Conservation (phyloP, 2,797 vertebrate species). For the Stomatorhinus walkeri region DNA sequence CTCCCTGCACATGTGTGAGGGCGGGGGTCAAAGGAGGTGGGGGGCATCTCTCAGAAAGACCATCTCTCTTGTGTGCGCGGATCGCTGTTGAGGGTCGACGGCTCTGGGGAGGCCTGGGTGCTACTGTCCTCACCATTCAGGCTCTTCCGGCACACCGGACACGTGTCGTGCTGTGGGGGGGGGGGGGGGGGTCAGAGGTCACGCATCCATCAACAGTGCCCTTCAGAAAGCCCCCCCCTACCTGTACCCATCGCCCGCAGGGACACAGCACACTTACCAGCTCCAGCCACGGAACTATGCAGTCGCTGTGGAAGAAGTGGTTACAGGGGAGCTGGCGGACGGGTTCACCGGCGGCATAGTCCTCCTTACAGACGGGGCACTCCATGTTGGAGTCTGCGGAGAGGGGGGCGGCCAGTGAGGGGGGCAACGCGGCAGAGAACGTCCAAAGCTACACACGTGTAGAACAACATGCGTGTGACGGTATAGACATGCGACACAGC, state of each 20-base stretch:
- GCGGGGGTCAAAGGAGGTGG: not conserved
- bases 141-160: conserved; percentile 94
- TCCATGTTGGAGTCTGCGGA: conserved; percentile 78
- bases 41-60: conserved; percentile 75
- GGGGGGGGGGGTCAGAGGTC: not conserved
- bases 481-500: not conserved
- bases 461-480: not conserved
- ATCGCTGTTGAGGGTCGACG: conserved; percentile 71
- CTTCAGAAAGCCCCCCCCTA: not conserved
- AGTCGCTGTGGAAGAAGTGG: conserved; percentile 93
- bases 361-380: conserved; percentile 95
- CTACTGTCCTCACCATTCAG: conserved; percentile 83
- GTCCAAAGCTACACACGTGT: not conserved
- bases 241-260: not conserved
- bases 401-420: not conserved
- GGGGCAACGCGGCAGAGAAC: not conserved
- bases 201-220: not conserved
- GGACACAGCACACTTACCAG: conserved; percentile 68
- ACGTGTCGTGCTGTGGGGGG: conserved; percentile 80
- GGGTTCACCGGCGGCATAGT: conserved; percentile 78
- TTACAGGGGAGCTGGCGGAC: conserved; percentile 92
- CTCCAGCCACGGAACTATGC: conserved; percentile 96
- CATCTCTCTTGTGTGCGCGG: conserved; percentile 83
- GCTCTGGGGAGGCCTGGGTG: conserved; percentile 63
- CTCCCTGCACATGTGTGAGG: not conserved